Conservation (phyloP, 1,140 invertebrate species). For the Subanguina moxae region DNA sequence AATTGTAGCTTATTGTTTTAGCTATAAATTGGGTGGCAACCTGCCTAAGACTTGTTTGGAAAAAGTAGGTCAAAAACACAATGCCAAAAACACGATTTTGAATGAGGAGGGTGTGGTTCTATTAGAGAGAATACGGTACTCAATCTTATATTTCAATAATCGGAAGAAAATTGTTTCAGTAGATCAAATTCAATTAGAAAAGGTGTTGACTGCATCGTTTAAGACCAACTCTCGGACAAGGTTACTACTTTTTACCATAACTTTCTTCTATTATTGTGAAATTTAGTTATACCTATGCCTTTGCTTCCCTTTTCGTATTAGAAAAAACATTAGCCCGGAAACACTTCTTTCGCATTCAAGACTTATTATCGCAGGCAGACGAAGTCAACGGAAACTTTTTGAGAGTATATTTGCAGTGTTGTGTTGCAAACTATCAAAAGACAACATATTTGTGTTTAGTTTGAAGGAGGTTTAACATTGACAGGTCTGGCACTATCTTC, state of each 20-base stretch:
- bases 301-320: background rate
- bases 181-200: background rate
- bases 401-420: background rate
- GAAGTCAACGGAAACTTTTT: background rate
- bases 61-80: no score
- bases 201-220: background rate
- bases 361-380: background rate
- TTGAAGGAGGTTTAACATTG: conserved; percentile 1
- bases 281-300: background rate
- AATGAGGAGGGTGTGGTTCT: no score
- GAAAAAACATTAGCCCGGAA: background rate
- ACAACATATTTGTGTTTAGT: background rate
- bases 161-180: background rate
- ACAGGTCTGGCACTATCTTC: background rate
- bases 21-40: no score
- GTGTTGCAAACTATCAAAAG: background rate
- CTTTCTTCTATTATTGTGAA: background rate
- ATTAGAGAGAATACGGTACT: no score
- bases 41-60: no score
- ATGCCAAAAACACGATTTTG: no score
- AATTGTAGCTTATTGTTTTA: no score
- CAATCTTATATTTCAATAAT: no score
- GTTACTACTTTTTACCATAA: background rate
- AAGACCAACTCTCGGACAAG: background rate
- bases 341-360: background rate